phyloP scores from a whole-genome alignment of 1,140 invertebrate genomes.

The Trichomalopsis sarcophagae region DNA sequence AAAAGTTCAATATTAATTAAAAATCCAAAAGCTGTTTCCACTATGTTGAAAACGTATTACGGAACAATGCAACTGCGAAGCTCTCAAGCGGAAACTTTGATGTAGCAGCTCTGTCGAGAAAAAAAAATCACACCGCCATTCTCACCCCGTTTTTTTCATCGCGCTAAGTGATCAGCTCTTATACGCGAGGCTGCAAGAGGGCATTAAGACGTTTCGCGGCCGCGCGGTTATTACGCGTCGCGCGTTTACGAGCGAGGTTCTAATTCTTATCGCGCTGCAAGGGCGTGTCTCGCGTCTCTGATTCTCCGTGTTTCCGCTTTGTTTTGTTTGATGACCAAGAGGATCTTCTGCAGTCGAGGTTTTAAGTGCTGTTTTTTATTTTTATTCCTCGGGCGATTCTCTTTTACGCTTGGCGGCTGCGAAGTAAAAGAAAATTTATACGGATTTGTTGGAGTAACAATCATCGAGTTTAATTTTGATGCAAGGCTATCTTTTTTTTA shows the following conservation, averaged over 20 bases:
- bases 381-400: background rate
- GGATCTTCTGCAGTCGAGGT: background rate
- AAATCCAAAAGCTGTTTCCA: too few relatives aligned
- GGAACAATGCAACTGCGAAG: too few relatives aligned
- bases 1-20: too few relatives aligned
- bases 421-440: background rate
- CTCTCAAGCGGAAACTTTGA: conserved; percentile 9
- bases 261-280: background rate
- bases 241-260: background rate
- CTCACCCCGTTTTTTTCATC: background rate
- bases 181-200: background rate
- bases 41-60: too few relatives aligned
- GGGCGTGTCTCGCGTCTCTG: background rate
- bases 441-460: background rate
- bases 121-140: background rate
- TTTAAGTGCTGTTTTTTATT: background rate
- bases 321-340: background rate
- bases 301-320: background rate
- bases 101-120: background rate
- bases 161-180: background rate
- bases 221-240: background rate
- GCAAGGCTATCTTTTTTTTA: background rate
- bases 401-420: background rate
- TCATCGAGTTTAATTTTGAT: background rate
- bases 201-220: conserved; percentile 5